A percentile compares a stretch with the other conserved stretches of the same genome.
Conservation (phyloP, 2,797 vertebrate genomes). For the Lepilemur septentrionalis region DNA sequence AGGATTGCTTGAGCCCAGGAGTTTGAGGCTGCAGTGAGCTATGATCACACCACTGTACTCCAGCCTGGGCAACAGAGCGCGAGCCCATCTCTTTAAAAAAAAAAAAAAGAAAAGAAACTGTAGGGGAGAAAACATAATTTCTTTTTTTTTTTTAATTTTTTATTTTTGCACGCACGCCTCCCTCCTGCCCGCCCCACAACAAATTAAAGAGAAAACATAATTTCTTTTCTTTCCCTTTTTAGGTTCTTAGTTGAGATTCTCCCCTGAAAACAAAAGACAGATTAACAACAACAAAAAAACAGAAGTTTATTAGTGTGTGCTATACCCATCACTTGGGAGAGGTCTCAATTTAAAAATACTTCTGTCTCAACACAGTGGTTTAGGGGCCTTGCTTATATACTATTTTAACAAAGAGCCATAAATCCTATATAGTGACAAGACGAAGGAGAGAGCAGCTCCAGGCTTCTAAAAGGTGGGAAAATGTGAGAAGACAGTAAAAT, state of each 20-base stretch:
- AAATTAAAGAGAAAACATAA: not conserved
- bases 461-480: not conserved
- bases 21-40: no score
- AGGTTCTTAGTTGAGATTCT: not conserved
- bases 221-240: not conserved
- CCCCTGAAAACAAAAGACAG: not conserved
- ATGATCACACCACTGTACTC: no score
- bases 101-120: no score
- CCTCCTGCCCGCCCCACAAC: no score
- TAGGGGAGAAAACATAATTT: no score
- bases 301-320: no score
- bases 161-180: no score
- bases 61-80: not conserved
- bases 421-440: not conserved
- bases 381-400: not conserved
- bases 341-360: not conserved
- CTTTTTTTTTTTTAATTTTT: no score
- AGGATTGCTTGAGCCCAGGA: no score
- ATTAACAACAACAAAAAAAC: not conserved
- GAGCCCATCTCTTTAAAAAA: no score
- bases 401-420: not conserved
- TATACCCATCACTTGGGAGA: not conserved
- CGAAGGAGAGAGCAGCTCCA: not conserved
- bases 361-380: not conserved
- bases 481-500: not conserved